Percentiles rank a stretch among this genome's conserved stretches.
phyloP scores from a whole-genome alignment of 2,797 vertebrate genomes.

The Anolis apletophallus region DNA sequence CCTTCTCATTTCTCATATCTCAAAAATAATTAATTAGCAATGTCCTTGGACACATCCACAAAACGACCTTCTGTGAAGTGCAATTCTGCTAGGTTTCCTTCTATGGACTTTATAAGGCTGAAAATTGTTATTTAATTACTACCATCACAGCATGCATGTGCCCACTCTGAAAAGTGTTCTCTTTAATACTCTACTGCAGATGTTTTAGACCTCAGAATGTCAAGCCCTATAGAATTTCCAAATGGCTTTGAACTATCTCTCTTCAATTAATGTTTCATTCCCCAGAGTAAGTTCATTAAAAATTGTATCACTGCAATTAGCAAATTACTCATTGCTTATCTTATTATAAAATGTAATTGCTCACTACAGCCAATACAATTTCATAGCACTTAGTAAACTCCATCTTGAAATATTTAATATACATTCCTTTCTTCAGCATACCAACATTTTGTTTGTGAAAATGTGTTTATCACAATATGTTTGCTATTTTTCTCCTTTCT shows the following conservation, averaged over 20 bases:
- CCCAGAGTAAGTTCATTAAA: constrained; percentile 53
- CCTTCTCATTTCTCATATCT: background rate
- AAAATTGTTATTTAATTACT: constrained; percentile 36
- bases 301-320: constrained; percentile 53
- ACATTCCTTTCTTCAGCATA: background rate
- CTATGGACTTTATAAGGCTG: background rate
- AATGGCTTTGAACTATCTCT: constrained; percentile 32
- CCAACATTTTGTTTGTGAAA: background rate
- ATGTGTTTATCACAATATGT: fast-evolving
- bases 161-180: constrained; percentile 31
- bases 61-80: background rate
- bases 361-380: constrained; percentile 19
- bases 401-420: background rate
- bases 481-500: background rate
- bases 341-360: constrained; percentile 41
- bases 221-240: constrained; percentile 47
- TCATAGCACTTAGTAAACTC: background rate
- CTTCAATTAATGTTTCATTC: constrained; percentile 43
- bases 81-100: background rate
- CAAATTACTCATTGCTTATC: constrained; percentile 43
- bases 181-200: constrained; percentile 25
- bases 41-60: background rate
- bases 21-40: background rate
- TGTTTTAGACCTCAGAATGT: constrained; percentile 32
- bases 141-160: constrained; percentile 28